Base-by-base conservation (phyloP, 1,140 invertebrate species). In the Zaprionus vittiger region DNA sequence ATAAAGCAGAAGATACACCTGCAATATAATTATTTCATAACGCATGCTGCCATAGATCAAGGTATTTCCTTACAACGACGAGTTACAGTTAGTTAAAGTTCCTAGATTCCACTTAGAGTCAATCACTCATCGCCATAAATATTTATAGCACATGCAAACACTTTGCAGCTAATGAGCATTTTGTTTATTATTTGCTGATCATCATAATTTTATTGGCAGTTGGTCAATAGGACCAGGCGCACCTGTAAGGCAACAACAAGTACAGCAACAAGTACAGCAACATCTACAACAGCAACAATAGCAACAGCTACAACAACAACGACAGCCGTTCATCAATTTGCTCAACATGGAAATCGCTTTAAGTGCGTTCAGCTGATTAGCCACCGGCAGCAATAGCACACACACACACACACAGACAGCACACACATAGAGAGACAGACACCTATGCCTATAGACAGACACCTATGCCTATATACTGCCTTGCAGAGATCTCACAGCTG, bases 351-450 rank as follows among this genome's bases (percentile, higher is more conserved):
- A 86, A 82, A 82, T 82, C 83, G 72, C 79, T 85, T 81, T 85
- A 81, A 85, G 82, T 85, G 79, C 82, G 82, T 81, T 72, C 79
- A 85, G 63, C 55, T 80, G 70, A 75, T 73, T 80, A 83, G 47
- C 47, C 24, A 70, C 59, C 54, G 38, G 38, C 82, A 47, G 41
- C 41, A 17, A n/a, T 7, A 2, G 41, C 6, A 44, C 41, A 44
- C 14, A 44, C 1, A n/a, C 15, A 44, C 41, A n/a, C 38, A 41
- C 38, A n/a, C n/a, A n/a, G n/a, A n/a, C n/a, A n/a, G n/a, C 38
- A 41, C 15, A n/a, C 14, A 41, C 14, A 17, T 11, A 20, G 11
- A 41, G 2, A 41, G 15, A n/a, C 15, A 41, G 4, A 15, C 15
- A 41, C 5, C 38, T n/a, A 15, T 41, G 38, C 15, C 38, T 41